phyloP scores from a whole-genome alignment of 2,113 vertebrate genomes.

The Megaceryle torquata region DNA sequence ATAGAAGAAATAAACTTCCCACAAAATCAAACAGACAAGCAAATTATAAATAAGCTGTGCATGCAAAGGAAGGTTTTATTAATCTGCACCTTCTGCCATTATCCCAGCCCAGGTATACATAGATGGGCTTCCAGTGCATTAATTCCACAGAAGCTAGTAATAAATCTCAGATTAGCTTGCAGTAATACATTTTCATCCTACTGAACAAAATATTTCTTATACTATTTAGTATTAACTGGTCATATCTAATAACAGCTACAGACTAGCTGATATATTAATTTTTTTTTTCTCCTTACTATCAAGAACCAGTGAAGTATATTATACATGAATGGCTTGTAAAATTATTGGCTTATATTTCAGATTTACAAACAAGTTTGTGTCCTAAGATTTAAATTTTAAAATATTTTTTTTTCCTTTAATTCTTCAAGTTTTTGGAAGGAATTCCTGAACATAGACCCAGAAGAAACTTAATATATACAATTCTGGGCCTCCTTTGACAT shows the following conservation, averaged over 20 bases:
- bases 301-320: slow-evolving; percentile 22
- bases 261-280: background rate
- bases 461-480: background rate
- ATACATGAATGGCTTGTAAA: slow-evolving; percentile 49
- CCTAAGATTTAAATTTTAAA: background rate
- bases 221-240: background rate
- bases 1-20: background rate
- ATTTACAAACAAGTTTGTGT: background rate
- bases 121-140: background rate
- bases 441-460: background rate
- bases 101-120: background rate
- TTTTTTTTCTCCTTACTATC: background rate
- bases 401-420: background rate
- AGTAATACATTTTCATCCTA: slow-evolving; percentile 25
- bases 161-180: slow-evolving; percentile 1
- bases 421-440: background rate
- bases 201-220: background rate
- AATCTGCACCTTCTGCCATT: background rate
- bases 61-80: background rate
- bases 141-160: background rate
- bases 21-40: background rate
- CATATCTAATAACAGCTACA: background rate
- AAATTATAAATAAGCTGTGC: background rate
- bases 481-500: background rate
- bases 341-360: background rate